A percentile compares a stretch with the other conserved stretches of the same genome.
These are phyloP conservation scores for Metallyticus violacea DNA, from an alignment of 2,888 invertebrate species.

Conservation along the genomic window DNA sequence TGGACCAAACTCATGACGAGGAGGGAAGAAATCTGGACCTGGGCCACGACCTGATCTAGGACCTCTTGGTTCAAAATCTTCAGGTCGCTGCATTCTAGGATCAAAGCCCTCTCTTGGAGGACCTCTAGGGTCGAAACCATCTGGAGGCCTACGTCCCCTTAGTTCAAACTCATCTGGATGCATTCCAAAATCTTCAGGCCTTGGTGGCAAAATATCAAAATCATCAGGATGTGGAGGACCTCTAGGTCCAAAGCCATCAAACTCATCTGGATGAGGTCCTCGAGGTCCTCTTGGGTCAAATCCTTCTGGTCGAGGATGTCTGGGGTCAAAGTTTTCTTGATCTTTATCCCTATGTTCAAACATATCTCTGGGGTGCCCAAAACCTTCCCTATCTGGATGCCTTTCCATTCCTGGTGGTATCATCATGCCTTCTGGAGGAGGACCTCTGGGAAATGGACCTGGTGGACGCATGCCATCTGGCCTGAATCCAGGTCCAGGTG, in stretches of 20 bases:
- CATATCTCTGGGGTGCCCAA: not conserved
- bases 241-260: constrained; percentile 28
- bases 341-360: constrained; percentile 39
- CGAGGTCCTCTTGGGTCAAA: constrained; percentile 42
- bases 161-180: constrained; percentile 28
- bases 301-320: constrained; percentile 39
- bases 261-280: constrained; percentile 40
- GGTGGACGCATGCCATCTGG: constrained; percentile 10
- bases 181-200: constrained; percentile 29
- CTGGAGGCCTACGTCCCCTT: constrained; percentile 17
- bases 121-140: constrained; percentile 25
- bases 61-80: constrained; percentile 26
- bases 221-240: constrained; percentile 31
- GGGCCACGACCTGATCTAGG: constrained; percentile 21
- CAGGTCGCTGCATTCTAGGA: constrained; percentile 27
- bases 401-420: constrained; percentile 10
- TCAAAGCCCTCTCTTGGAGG: constrained; percentile 30
- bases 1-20: constrained; percentile 38
- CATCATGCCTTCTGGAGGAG: constrained; percentile 16
- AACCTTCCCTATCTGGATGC: constrained; percentile 9
- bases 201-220: constrained; percentile 29
- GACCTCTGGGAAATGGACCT: constrained; percentile 7
- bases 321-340: constrained; percentile 44
- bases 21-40: constrained; percentile 30
- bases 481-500: constrained; percentile 17